Evolutionary conservation across 2,888 invertebrate species (phyloP), one percentile per base, ranked within the genome.

Genomic region (Ormyrus nitidulus): DNA sequence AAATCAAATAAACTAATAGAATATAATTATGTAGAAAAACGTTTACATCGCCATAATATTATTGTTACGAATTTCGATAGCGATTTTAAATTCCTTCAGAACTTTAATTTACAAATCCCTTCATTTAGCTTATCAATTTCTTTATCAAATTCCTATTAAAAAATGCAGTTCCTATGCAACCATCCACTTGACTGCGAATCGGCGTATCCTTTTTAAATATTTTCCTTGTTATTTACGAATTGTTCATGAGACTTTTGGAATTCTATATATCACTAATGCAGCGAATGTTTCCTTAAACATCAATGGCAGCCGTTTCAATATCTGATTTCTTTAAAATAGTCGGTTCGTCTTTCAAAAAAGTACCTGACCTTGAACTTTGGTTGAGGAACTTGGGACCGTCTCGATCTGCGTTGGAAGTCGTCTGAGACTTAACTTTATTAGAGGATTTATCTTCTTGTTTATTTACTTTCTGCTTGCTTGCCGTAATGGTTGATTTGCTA

Each of bases 301-400:
- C 87, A 71, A 89, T 88, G 78, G 88, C 87, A 65, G 88, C 86
- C 19, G 87, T 85, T 78, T 88, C 89, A 77, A 90, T 87, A 81
- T 91, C 91, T 11, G 89, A 85, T 72, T 92, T 93, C 76, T 92
- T 92, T 81, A 93, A 88, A 86, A 94, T 91, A 34, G 94, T 94
- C 0, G 95, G 95, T 88, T 95, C 95, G 84, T 95, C 95, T 88
- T 95, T 95, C 19, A 95, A 90, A 87, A 95, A 95, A 0, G 95
- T 95, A 19, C 94, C 94, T 0, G 95, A 95, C 64, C 95, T 92
- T 9, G 91, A 92, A 68, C 91, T 91, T 59, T 92, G 91, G 5
- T 91, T 91, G 9, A 90, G 88, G 81, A 90, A 91, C 81, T 90
- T 89, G n/a, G 84, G 76, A 68, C 71, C 80, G 53, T 79, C 76